Percentiles rank a stretch among this genome's conserved stretches.
Evolutionary conservation across 2,888 invertebrate species (phyloP).

Genomic region (Drosophila robusta): DNA sequence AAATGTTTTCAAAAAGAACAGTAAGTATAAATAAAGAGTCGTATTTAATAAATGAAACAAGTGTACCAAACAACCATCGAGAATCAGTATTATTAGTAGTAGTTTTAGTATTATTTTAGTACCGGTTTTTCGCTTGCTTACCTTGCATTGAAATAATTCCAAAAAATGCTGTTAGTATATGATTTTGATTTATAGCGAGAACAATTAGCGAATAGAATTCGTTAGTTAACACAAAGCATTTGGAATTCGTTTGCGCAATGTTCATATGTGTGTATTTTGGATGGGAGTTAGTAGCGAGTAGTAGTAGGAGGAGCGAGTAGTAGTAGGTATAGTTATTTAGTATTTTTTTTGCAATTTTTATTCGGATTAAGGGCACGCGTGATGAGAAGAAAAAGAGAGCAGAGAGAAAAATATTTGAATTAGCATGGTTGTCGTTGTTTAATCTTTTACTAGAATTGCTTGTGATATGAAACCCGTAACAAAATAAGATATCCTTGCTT

Average conservation of each 20-base stretch:
- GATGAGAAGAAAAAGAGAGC: constrained; percentile 83
- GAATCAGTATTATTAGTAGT: constrained; percentile 58
- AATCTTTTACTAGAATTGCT: constrained; percentile 31
- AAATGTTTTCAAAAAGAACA: constrained; percentile 59
- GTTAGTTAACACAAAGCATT: constrained; percentile 64
- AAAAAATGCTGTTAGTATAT: constrained; percentile 94
- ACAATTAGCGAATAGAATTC: constrained; percentile 50
- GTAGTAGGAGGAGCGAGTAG: constrained; percentile 56
- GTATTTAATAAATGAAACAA: constrained; percentile 28
- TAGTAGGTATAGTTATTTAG: constrained; percentile 47
- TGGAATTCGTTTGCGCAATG: constrained; percentile 59
- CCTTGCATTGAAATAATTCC: constrained; percentile 99
- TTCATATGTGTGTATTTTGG: constrained; percentile 22
- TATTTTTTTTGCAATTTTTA: constrained; percentile 25
- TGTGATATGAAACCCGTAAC: constrained; percentile 41
- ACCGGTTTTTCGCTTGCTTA: constrained; percentile 88
- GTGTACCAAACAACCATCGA: constrained; percentile 83
- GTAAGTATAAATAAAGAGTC: constrained; percentile 33
- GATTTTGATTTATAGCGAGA: constrained; percentile 62
- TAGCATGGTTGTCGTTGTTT: constrained; percentile 73
- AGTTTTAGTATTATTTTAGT: constrained; percentile 73
- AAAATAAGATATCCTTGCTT: constrained; percentile 23
- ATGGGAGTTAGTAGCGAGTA: constrained; percentile 59
- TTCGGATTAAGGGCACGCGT: constrained; percentile 75
- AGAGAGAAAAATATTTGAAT: constrained; percentile 82